A percentile compares a stretch with the other conserved stretches of the same genome.
These are phyloP conservation scores for Himalopsyche japonica DNA, from an alignment of 2,888 invertebrate species.

Conservation along the genomic window DNA sequence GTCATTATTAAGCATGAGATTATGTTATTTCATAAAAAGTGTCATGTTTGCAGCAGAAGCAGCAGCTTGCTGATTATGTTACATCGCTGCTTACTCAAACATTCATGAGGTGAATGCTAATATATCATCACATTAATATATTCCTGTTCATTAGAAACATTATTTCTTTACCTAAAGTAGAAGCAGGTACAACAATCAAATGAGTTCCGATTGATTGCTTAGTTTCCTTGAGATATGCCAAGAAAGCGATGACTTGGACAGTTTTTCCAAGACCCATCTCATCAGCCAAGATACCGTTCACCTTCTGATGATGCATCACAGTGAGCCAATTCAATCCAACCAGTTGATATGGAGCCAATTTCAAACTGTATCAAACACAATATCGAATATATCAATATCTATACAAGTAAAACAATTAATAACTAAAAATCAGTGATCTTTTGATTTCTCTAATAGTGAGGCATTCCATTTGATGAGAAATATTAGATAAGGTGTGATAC, in stretches of 20 bases:
- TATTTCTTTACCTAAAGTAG: slow-evolving; percentile 75
- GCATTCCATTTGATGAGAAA: too few relatives aligned
- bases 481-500: too few relatives aligned
- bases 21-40: too few relatives aligned
- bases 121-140: background rate
- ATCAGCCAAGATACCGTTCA: slow-evolving; percentile 95
- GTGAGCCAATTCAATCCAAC: slow-evolving; percentile 92
- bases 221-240: slow-evolving; percentile 85
- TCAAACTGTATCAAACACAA: slow-evolving; percentile 59
- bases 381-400: too few relatives aligned
- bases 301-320: slow-evolving; percentile 83
- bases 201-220: slow-evolving; percentile 77
- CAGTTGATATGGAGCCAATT: slow-evolving; percentile 83
- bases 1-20: too few relatives aligned
- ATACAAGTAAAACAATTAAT: too few relatives aligned
- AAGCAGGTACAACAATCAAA: slow-evolving; percentile 94
- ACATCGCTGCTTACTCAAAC: too few relatives aligned
- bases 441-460: too few relatives aligned
- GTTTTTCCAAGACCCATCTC: slow-evolving; percentile 98
- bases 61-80: too few relatives aligned
- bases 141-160: background rate
- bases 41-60: too few relatives aligned
- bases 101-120: background rate
- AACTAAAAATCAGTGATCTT: too few relatives aligned
- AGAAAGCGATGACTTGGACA: slow-evolving; percentile 89